Percentiles rank a stretch among this genome's conserved stretches.
These are phyloP conservation scores for Pygoscelis adeliae DNA, from an alignment of 2,113 vertebrate species.

Conservation along the genomic window DNA sequence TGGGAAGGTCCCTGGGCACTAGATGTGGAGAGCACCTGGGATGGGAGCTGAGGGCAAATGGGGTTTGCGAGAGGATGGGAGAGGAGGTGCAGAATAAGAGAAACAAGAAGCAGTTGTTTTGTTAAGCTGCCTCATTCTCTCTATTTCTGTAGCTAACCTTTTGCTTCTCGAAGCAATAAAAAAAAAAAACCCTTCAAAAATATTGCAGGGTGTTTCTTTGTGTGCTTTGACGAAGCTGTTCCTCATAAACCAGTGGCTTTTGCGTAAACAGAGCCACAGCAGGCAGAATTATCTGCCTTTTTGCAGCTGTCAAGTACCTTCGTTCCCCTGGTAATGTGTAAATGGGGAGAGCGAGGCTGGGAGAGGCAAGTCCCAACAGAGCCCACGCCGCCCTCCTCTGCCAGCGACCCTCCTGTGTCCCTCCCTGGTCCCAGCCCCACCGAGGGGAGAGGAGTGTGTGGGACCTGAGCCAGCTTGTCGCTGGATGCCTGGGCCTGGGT, in stretches of 20 bases:
- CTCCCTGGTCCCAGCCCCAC: neutral
- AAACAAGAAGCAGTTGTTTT: slow-evolving; percentile 1
- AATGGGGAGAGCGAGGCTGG: neutral
- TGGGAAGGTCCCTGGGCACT: neutral
- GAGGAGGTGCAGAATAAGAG: neutral
- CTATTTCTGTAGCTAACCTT: slow-evolving; percentile 48
- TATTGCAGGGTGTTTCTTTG: slow-evolving; percentile 34
- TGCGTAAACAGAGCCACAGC: neutral
- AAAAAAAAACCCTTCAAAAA: neutral
- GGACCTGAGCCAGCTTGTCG: neutral
- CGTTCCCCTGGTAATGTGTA: neutral
- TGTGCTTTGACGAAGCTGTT: slow-evolving; percentile 26
- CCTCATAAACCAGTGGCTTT: slow-evolving; percentile 31
- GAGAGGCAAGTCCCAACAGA: neutral
- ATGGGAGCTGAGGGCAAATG: neutral
- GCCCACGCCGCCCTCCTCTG: neutral
- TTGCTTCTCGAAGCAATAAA: neutral
- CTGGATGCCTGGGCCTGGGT: neutral
- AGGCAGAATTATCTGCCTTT: neutral
- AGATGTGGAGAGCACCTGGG: neutral
- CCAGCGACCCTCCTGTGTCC: neutral
- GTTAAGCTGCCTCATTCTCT: neutral
- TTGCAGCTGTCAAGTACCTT: neutral
- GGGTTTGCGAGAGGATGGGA: neutral
- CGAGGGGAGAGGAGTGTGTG: fast-evolving